phyloP scores from a whole-genome alignment of 2,113 vertebrate genomes.

The Lethenteron reissneri region DNA sequence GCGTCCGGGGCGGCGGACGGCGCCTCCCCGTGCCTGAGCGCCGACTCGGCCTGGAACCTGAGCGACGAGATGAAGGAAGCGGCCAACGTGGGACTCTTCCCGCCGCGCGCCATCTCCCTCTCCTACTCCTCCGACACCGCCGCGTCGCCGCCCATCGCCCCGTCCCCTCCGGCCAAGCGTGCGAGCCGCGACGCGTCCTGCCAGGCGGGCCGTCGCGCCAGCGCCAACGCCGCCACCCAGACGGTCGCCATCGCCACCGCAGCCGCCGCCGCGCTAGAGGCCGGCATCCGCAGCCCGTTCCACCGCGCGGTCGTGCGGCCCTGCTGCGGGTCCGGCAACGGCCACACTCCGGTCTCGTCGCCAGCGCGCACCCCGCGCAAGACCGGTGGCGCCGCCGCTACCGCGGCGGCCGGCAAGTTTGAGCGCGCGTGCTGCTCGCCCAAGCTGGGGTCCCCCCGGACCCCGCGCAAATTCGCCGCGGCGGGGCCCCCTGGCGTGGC shows the following conservation, averaged over 20 bases:
- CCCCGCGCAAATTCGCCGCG: slow-evolving; percentile 43
- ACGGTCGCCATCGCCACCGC: slow-evolving; percentile 45
- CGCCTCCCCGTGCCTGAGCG: slow-evolving; percentile 32
- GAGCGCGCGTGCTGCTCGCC: slow-evolving; percentile 85
- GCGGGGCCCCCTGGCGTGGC: no score
- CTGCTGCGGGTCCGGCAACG: slow-evolving; percentile 15
- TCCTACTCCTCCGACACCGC: no score
- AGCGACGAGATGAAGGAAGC: slow-evolving; percentile 99
- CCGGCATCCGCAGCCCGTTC: slow-evolving; percentile 30
- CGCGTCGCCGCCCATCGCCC: no score
- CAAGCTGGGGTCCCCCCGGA: slow-evolving; percentile 79
- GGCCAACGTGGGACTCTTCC: slow-evolving; percentile 40
- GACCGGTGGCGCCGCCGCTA: slow-evolving; percentile 76
- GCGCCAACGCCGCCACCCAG: slow-evolving; percentile 51
- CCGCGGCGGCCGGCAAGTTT: slow-evolving; percentile 72
- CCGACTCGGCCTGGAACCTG: slow-evolving; percentile 79
- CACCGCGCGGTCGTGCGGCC: slow-evolving; percentile 10
- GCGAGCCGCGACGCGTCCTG: slow-evolving; percentile 21
- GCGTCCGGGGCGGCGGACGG: slow-evolving; percentile 22
- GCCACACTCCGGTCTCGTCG: slow-evolving; percentile 45
- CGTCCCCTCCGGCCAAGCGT: no score
- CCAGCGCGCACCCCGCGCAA: slow-evolving; percentile 31
- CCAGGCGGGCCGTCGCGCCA: slow-evolving; percentile 38
- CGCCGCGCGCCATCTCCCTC: no score
- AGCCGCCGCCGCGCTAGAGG: slow-evolving; percentile 45